phyloP scores from a whole-genome alignment of 2,888 invertebrate species.

The Lycophotia porphyrea region DNA sequence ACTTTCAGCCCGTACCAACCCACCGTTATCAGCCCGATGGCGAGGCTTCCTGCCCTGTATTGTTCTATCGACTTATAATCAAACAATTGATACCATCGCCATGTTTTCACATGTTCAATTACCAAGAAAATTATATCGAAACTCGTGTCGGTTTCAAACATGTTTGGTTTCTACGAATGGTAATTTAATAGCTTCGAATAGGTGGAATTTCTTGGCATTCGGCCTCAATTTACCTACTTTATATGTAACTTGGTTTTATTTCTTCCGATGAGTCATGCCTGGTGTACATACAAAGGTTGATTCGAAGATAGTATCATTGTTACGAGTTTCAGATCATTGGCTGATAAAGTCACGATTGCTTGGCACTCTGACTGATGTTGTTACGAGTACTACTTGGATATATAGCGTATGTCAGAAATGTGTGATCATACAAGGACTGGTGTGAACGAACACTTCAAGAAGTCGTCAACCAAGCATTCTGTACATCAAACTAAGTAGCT shows the following conservation, averaged over 20 bases:
- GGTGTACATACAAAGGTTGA: conserved; percentile 5
- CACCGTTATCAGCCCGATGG: conserved; percentile 73
- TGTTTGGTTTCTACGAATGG: conserved; percentile 42
- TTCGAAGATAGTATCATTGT: conserved; percentile 39
- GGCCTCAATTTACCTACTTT: conserved; percentile 20
- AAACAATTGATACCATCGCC: conserved; percentile 81
- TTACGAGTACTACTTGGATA: neutral
- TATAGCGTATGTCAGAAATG: neutral
- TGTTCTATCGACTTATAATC: conserved; percentile 84
- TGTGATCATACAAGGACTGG: too few relatives aligned
- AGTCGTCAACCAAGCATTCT: too few relatives aligned
- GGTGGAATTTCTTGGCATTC: conserved; percentile 43
- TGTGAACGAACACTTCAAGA: too few relatives aligned
- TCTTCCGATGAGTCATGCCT: conserved; percentile 40
- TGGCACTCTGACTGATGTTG: neutral
- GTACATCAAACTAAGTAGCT: too few relatives aligned
- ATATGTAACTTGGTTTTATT: conserved; percentile 19
- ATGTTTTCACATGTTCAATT: conserved; percentile 68
- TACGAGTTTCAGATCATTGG: conserved; percentile 16
- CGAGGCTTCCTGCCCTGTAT: conserved; percentile 76
- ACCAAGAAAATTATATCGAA: conserved; percentile 56
- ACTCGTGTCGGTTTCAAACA: conserved; percentile 57
- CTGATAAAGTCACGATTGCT: conserved; percentile 5
- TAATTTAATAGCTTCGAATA: conserved; percentile 36
- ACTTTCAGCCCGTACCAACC: conserved; percentile 59